Conservation (phyloP, 2,888 invertebrate species). For the Aspidapion aeneum region DNA sequence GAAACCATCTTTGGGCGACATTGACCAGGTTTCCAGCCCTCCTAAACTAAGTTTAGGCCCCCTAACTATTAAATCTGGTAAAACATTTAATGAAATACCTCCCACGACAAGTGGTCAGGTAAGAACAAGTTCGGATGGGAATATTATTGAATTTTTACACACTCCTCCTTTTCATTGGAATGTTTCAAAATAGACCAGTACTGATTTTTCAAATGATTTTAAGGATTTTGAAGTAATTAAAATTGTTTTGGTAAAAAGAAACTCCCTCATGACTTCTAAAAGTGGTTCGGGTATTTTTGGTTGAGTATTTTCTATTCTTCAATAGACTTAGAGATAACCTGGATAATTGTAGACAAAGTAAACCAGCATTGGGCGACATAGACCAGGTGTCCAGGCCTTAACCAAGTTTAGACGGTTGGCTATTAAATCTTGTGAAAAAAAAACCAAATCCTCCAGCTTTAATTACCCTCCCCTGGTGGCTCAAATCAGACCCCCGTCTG, state of each 20-base stretch:
- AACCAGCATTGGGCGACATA: too few relatives aligned
- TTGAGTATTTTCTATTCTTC: too few relatives aligned
- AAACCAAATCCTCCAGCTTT: slow-evolving; percentile 40
- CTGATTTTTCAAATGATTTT: slow-evolving; percentile 42
- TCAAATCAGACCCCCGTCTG: slow-evolving; percentile 31
- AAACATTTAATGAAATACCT: slow-evolving; percentile 34
- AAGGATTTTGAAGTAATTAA: too few relatives aligned
- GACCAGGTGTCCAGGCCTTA: not conserved
- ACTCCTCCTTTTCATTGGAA: slow-evolving; percentile 41
- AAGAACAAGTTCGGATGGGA: slow-evolving; percentile 48
- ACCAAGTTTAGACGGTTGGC: slow-evolving; percentile 37
- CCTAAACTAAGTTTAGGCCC: not conserved
- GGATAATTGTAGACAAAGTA: too few relatives aligned
- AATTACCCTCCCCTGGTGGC: slow-evolving; percentile 42
- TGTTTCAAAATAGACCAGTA: slow-evolving; percentile 37
- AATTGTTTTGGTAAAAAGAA: too few relatives aligned
- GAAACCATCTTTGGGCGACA: slow-evolving; percentile 28
- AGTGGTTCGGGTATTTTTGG: too few relatives aligned
- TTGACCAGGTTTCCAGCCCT: not conserved
- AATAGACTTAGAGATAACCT: too few relatives aligned
- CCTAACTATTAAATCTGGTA: slow-evolving; percentile 18
- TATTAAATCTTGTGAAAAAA: slow-evolving; percentile 48
- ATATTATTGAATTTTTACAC: slow-evolving; percentile 41
- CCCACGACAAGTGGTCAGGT: slow-evolving; percentile 44
- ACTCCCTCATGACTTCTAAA: too few relatives aligned